phyloP scores from a whole-genome alignment of 2,888 invertebrate species.

The Luperina nickerlii region DNA sequence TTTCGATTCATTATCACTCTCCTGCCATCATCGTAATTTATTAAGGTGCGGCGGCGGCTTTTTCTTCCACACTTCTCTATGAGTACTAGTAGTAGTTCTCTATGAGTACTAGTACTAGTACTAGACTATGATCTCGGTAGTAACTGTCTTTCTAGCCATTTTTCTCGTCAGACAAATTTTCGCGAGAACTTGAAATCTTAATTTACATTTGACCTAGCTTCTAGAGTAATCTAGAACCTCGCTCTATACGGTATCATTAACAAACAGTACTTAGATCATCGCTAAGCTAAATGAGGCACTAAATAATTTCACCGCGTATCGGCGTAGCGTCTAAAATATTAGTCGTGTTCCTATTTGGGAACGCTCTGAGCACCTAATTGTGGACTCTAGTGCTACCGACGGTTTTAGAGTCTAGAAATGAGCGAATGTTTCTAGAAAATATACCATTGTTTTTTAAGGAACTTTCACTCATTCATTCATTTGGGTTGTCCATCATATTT shows the following conservation, averaged over 20 bases:
- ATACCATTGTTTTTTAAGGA: neutral
- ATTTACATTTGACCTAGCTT: conserved; percentile 6
- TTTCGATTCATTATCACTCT: too few relatives aligned
- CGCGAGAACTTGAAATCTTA: neutral
- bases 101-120: too few relatives aligned
- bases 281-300: conserved; percentile 53
- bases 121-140: neutral
- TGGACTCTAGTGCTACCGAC: conserved; percentile 9
- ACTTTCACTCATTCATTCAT: neutral
- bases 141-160: neutral
- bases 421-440: conserved; percentile 11
- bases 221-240: conserved; percentile 11
- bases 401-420: conserved; percentile 1
- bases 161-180: neutral
- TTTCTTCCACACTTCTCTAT: neutral
- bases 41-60: too few relatives aligned
- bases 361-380: conserved; percentile 14
- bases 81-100: too few relatives aligned
- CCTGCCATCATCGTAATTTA: too few relatives aligned
- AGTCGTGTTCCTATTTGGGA: conserved; percentile 47
- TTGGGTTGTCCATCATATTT: neutral
- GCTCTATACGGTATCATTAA: conserved; percentile 5
- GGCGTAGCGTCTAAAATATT: conserved; percentile 51
- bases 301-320: conserved; percentile 56
- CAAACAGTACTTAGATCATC: conserved; percentile 19